Conservation (phyloP, 2,888 invertebrate species). For the Orchesellides sinensis region DNA sequence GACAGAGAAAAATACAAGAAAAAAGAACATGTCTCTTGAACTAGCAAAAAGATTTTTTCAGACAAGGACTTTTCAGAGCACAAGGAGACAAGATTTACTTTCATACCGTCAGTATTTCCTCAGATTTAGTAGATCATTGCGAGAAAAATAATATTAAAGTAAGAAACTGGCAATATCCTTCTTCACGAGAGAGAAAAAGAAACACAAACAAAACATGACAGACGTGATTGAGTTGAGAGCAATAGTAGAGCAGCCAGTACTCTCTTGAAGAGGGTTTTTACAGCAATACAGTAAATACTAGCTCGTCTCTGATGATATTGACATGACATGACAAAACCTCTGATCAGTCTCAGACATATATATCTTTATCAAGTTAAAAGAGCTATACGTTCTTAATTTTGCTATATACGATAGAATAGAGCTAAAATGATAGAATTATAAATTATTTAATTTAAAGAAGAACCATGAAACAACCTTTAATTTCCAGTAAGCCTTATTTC, state of each 20-base stretch:
- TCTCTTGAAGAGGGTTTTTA: background rate
- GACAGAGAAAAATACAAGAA: slow-evolving; percentile 13
- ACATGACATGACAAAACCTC: slow-evolving; percentile 63
- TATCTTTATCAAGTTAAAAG: too few species aligned
- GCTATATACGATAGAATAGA: too few species aligned
- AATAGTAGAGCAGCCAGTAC: background rate
- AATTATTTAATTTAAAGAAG: too few species aligned
- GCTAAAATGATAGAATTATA: too few species aligned
- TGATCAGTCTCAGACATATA: slow-evolving; percentile 49
- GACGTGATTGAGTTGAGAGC: slow-evolving; percentile 16
- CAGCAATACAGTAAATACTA: background rate
- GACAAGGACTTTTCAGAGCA: too few species aligned
- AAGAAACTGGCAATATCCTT: slow-evolving; percentile 18
- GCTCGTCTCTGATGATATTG: slow-evolving; percentile 29
- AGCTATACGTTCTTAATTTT: too few species aligned
- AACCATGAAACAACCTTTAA: too few species aligned
- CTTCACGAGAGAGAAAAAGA: slow-evolving; percentile 30
- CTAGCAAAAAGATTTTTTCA: slow-evolving; percentile 4
- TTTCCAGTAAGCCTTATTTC: too few species aligned
- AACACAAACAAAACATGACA: slow-evolving; percentile 57
- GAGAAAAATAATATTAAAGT: slow-evolving; percentile 10
- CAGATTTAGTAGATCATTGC: background rate
- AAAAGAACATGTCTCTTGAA: background rate
- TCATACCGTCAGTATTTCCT: background rate
- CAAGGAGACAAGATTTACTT: background rate